Evolutionary conservation across 2,113 vertebrate genomes (phyloP).

Genomic region (Meriones unguiculatus): DNA sequence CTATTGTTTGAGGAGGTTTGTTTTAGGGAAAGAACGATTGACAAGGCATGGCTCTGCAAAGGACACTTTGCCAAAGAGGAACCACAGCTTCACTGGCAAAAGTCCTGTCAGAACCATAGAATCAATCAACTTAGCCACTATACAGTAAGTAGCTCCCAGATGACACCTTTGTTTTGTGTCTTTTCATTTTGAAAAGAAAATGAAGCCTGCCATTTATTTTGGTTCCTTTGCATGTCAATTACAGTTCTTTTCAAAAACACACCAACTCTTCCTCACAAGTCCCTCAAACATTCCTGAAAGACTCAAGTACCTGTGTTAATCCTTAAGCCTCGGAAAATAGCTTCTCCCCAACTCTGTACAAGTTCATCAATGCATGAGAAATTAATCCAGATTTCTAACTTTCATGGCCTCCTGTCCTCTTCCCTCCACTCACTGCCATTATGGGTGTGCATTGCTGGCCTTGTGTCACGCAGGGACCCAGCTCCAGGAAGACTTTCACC

Average conservation of each 20-base stretch:
- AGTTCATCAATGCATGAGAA: not conserved
- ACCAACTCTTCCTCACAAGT: not conserved
- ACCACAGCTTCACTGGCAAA: not conserved
- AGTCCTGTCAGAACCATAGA: not conserved
- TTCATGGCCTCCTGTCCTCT: not conserved
- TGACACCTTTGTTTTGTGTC: not conserved
- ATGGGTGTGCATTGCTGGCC: not conserved
- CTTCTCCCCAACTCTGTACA: not conserved
- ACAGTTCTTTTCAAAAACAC: not conserved
- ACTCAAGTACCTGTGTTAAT: not conserved
- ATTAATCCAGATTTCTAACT: not conserved
- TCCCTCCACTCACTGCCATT: not conserved
- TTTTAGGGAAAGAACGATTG: conserved; percentile 36
- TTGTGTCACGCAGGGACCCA: not conserved
- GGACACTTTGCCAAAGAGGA: not conserved
- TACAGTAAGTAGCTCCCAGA: not conserved
- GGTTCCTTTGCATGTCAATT: not conserved
- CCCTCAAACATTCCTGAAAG: not conserved
- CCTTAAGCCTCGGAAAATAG: not conserved
- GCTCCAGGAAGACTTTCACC: not conserved
- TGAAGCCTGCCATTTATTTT: not conserved
- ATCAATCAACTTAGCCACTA: not conserved
- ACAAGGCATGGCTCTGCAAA: not conserved
- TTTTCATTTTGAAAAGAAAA: not conserved
- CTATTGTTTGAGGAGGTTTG: not conserved